Conservation (phyloP, 1,140 invertebrate genomes). For the Tetramorium parvispinum region DNA sequence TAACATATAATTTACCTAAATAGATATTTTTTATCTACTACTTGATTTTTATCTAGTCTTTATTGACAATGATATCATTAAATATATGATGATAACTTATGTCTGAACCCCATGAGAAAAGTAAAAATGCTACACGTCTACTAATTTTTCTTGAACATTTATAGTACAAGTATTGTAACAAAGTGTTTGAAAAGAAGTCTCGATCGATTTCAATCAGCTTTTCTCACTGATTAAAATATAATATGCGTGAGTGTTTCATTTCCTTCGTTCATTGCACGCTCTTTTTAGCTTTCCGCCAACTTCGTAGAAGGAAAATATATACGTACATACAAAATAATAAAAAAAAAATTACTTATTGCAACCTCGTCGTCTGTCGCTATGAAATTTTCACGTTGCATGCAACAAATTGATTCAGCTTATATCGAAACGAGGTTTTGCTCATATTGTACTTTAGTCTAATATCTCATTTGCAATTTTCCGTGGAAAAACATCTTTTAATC, state of each 20-base stretch:
- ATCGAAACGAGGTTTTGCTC: neutral
- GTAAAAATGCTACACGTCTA: neutral
- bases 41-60: neutral
- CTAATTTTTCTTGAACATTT: constrained; percentile 8
- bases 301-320: neutral
- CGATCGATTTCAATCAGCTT: constrained; percentile 61
- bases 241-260: neutral
- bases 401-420: constrained; percentile 24
- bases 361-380: constrained; percentile 5
- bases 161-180: neutral
- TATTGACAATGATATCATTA: neutral
- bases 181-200: neutral
- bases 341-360: neutral
- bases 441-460: neutral
- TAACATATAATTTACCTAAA: neutral
- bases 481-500: neutral
- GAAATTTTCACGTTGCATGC: constrained; percentile 5
- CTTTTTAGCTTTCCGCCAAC: constrained; percentile 10
- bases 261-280: neutral
- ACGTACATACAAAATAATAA: neutral
- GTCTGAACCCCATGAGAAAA: neutral
- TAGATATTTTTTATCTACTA: neutral
- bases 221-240: constrained; percentile 14
- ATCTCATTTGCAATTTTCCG: neutral
- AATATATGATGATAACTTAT: neutral